Evolutionary conservation across 2,888 invertebrate genomes (phyloP), one percentile per base, ranked within the genome.

Genomic region (Microctonus aethiopoides): DNA sequence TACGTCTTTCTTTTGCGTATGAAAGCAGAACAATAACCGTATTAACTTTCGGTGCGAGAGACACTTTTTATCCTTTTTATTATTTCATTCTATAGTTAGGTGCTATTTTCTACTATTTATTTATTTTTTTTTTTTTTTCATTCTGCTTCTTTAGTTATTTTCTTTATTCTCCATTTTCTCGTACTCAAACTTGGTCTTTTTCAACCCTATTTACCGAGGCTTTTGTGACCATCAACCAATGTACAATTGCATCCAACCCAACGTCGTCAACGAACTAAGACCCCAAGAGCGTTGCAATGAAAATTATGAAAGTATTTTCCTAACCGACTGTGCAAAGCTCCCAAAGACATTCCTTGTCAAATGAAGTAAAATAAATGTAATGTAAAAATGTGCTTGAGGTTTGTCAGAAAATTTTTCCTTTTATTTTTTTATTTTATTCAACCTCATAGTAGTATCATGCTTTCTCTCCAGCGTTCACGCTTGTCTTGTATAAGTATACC

Each of bases 281-380:
- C 20, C 46, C 16, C 20, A 46, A 46, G 46, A 16, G 20, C 9
- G 9, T 16, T 46, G 16, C 46, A 46, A 46, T 46, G 29, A 73
- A 76, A 76, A 79, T 80, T 78, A 77, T 74, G 69, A 78, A 79
- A 80, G 78, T 76, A 79, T 80, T 80, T 80, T 77, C 75, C 74
- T 74, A 78, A 80, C 76, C 74, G 77, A 78, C 78, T 75, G 75
- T 16, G 76, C 70, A 76, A 79, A 78, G 77, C 77, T 77, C 76
- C 76, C 75, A 77, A 79, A 77, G 75, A 77, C 74, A 76, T 81
- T 78, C 73, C 72, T 75, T 73, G 77, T 78, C 76, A 79, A 79
- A 79, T 80, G 74, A 74, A 78, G 79, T 77, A 79, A 79, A 79
- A 77, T 76, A 79, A 80, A 78, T 76, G 78, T 76, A 77, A 77